phyloP scores from a whole-genome alignment of 2,797 vertebrate species.

The Syngnathus acus region DNA sequence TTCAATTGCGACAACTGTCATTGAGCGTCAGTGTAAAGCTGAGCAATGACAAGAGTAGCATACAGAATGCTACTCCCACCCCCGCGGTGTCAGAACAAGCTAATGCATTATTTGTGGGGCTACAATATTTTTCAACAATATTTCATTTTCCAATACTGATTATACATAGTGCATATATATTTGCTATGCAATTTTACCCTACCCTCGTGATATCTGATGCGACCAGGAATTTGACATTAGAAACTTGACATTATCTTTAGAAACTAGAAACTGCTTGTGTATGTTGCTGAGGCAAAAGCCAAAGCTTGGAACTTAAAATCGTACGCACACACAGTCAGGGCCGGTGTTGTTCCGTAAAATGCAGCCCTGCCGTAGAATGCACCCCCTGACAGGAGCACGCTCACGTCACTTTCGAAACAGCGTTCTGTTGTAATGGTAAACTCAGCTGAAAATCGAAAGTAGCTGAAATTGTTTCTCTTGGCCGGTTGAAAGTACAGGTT shows the following conservation, averaged over 20 bases:
- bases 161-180: conserved; percentile 10
- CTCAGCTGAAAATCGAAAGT: no score
- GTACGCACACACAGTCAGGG: no score
- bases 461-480: no score
- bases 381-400: no score
- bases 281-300: neutral
- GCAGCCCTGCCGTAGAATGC: no score
- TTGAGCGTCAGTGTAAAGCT: conserved; percentile 13
- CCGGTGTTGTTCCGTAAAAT: no score
- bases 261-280: neutral
- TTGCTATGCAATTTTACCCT: no score
- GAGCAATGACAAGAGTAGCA: conserved; percentile 18
- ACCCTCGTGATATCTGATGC: neutral
- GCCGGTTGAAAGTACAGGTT: no score
- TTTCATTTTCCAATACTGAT: conserved; percentile 17
- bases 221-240: neutral
- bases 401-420: no score
- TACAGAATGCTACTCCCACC: conserved; percentile 31
- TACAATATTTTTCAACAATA: conserved; percentile 31
- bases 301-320: neutral
- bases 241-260: neutral
- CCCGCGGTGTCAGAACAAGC: conserved; percentile 29
- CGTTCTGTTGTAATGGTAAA: no score
- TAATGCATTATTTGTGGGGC: conserved; percentile 59
- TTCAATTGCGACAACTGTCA: conserved; percentile 1